Evolutionary conservation across 2,888 invertebrate species (phyloP).

Genomic region (Oasisia sp.): DNA sequence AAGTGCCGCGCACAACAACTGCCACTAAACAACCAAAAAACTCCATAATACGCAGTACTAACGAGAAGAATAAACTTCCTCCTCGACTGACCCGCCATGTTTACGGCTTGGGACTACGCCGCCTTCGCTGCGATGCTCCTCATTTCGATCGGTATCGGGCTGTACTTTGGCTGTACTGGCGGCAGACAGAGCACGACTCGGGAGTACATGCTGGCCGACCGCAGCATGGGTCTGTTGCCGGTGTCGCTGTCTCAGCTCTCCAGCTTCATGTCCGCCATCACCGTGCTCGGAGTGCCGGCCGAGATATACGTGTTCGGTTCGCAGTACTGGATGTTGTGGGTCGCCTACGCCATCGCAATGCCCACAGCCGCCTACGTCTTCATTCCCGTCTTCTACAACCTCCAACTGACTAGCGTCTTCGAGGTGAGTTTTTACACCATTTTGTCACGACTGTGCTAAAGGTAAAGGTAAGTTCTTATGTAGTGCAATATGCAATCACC

Average conservation of each 20-base stretch:
- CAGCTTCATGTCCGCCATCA: conserved; percentile 63
- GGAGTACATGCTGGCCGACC: conserved; percentile 58
- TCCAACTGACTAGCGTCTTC: conserved; percentile 39
- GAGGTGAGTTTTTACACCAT: conserved; percentile 33
- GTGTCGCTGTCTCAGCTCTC: conserved; percentile 59
- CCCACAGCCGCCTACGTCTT: conserved; percentile 45
- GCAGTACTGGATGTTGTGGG: conserved; percentile 57
- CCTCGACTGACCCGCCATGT: conserved; percentile 29
- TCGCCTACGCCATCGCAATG: conserved; percentile 55
- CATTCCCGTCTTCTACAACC: conserved; percentile 40
- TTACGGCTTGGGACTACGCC: conserved; percentile 54
- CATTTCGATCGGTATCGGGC: conserved; percentile 56
- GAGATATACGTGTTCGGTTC: conserved; percentile 63
- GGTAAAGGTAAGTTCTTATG: too few species aligned
- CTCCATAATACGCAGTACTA: too few species aligned
- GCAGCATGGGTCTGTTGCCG: conserved; percentile 56
- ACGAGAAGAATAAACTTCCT: not conserved
- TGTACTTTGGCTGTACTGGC: conserved; percentile 58
- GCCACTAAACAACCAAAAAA: too few species aligned
- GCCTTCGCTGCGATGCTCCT: conserved; percentile 54
- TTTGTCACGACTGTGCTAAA: too few species aligned
- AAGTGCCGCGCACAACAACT: too few species aligned
- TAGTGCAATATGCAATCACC: too few species aligned
- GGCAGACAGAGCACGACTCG: conserved; percentile 50
- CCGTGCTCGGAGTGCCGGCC: conserved; percentile 59